Evolutionary conservation across 2,888 invertebrate species (phyloP).

Genomic region (Lochmaea crataegi): DNA sequence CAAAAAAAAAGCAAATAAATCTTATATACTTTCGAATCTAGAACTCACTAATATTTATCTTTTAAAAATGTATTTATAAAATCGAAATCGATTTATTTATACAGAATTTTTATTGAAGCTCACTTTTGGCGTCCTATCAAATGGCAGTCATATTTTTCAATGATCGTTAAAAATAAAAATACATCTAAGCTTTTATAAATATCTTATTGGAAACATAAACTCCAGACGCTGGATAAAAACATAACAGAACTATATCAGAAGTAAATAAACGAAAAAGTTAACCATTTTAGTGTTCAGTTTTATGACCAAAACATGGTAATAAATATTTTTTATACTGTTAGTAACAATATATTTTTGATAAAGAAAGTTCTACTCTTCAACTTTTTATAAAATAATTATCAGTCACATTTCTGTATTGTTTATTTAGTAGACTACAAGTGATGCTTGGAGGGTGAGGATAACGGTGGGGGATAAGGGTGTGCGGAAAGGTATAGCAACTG

Average conservation of each 20-base stretch:
- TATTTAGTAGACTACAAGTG: conserved; percentile 48
- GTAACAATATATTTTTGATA: too few relatives aligned
- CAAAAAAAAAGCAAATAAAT: conserved; percentile 13
- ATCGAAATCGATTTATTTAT: conserved; percentile 25
- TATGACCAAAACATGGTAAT: too few relatives aligned
- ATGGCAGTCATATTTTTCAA: conserved; percentile 21
- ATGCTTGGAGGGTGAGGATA: conserved; percentile 45
- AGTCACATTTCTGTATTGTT: conserved; percentile 49
- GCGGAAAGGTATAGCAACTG: conserved; percentile 49
- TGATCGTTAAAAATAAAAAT: conserved; percentile 31
- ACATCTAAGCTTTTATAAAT: conserved; percentile 23
- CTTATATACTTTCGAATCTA: not conserved
- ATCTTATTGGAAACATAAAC: conserved; percentile 10
- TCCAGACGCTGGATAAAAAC: not conserved
- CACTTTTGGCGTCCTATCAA: conserved; percentile 30
- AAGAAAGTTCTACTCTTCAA: not conserved
- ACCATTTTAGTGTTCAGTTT: too few relatives aligned
- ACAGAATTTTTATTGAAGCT: conserved; percentile 22
- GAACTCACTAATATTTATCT: conserved; percentile 10
- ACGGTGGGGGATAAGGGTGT: conserved; percentile 53
- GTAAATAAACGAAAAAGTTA: too few relatives aligned
- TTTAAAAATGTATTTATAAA: conserved; percentile 19
- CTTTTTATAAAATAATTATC: conserved; percentile 30
- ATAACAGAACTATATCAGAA: not conserved
- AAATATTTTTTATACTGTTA: too few relatives aligned